Base-by-base conservation (phyloP, 2,113 vertebrate species). In the Prinia subflava region DNA sequence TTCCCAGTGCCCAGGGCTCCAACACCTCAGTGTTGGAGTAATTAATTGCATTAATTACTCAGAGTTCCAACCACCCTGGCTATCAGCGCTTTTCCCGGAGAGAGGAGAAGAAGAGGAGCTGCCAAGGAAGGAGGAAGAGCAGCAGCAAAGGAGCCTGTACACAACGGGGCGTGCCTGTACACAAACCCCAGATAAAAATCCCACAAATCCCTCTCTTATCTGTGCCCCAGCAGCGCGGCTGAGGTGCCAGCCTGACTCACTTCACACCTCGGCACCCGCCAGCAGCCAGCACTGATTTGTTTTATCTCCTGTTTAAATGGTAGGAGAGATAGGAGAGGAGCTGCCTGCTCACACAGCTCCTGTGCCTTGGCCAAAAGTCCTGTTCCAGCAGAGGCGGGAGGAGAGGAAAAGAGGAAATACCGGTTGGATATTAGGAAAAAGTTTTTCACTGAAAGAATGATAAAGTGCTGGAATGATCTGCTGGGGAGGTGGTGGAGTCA, bases 31-130 rank as follows among this genome's bases (percentile, higher is more conserved):
- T n/a, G n/a, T n/a, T n/a, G n/a, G n/a, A n/a, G n/a, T n/a, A n/a
- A n/a, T n/a, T n/a, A n/a, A n/a, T n/a, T n/a, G 35, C 46, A 35
- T 65, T 33, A 50, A 85, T 77, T 22, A 42, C 31, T 2, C 3
- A 1, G 21, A 7, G 3, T 3, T 5, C 4, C 39, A 50, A 20
- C 47, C 21, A 28, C 1, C 22, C 7, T 3, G 7, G 30, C 0
- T 8, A 12, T 7, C 87, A 33, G 39, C 7, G 31, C 5, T 46
- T 71, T 68, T 37, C 65, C 49, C 23, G 8, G 7, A 17, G 2
- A 15, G 47, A 20, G 28, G 6, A 0, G 15, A 50, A 23, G 59
- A 65, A 33, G 80, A 91, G 23, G 49, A 89, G 55, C 31, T 8
- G 11, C 23, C 86, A 13, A 30, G 69, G 55, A 56, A 89, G 89